These are phyloP conservation scores for Corythornis vintsioides DNA, from an alignment of 2,113 vertebrate genomes.

Conservation along the genomic window DNA sequence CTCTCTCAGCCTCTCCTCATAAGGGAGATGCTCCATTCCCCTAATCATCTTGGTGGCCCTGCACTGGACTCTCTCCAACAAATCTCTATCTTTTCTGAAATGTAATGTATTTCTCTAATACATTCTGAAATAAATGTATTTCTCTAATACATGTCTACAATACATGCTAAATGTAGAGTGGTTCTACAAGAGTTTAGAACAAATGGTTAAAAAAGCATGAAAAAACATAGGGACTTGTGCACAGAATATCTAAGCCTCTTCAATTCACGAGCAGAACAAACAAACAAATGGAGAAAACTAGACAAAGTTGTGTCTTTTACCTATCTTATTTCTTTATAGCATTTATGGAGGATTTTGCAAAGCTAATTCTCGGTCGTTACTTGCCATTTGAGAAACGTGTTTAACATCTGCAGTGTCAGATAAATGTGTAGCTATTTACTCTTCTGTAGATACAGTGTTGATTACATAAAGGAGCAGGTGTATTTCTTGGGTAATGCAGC, in stretches of 20 bases:
- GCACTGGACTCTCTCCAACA: too few relatives aligned
- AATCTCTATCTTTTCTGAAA: too few relatives aligned
- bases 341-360: neutral
- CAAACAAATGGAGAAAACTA: neutral
- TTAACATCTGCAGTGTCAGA: constrained; percentile 31
- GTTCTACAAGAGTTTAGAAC: neutral
- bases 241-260: neutral
- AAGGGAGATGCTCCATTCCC: too few relatives aligned
- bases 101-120: too few relatives aligned
- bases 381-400: constrained; percentile 18
- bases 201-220: neutral
- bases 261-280: neutral
- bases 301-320: neutral
- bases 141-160: neutral
- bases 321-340: constrained; percentile 11
- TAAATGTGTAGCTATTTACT: constrained; percentile 18
- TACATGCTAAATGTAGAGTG: neutral
- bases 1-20: too few relatives aligned
- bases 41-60: too few relatives aligned
- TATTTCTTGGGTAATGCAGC: constrained; percentile 30
- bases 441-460: constrained; percentile 25
- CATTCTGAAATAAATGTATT: neutral
- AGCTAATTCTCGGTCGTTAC: neutral
- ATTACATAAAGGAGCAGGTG: constrained; percentile 44
- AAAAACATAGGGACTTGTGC: neutral